Percentiles rank a stretch among this genome's conserved stretches.
phyloP scores from a whole-genome alignment of 2,888 invertebrate genomes.

The Osmoderma eremita region DNA sequence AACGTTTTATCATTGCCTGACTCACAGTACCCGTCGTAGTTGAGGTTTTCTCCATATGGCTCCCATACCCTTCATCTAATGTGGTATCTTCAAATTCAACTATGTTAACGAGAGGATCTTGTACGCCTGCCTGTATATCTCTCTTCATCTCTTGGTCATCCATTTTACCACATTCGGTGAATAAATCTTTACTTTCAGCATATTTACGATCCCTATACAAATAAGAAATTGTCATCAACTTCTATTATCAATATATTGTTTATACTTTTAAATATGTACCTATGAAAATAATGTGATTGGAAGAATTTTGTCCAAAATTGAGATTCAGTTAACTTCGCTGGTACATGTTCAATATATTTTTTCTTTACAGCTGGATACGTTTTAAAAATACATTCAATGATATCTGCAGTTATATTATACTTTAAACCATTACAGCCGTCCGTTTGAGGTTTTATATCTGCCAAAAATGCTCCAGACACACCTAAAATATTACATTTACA shows the following conservation, averaged over 20 bases:
- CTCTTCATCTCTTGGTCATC: conserved; percentile 86
- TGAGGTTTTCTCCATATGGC: conserved; percentile 62
- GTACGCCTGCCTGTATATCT: conserved; percentile 81
- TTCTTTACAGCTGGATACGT: conserved; percentile 98
- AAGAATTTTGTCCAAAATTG: conserved; percentile 99
- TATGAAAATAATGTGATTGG: conserved; percentile 98
- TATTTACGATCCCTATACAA: conserved; percentile 83
- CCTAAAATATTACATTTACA: conserved; percentile 61
- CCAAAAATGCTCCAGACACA: conserved; percentile 80
- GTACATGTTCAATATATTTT: conserved; percentile 97
- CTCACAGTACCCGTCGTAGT: conserved; percentile 74
- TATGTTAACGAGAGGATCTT: conserved; percentile 85
- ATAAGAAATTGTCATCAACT: not conserved
- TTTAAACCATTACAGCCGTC: conserved; percentile 97
- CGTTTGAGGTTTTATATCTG: conserved; percentile 96
- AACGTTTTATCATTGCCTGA: conserved; percentile 92
- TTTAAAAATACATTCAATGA: conserved; percentile 98
- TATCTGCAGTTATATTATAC: conserved; percentile 96
- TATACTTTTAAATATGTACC: conserved; percentile 62
- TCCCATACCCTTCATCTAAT: conserved; percentile 75
- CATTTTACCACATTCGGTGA: conserved; percentile 96
- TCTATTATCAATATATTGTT: not conserved
- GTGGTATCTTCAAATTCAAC: conserved; percentile 81
- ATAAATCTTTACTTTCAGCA: conserved; percentile 92
- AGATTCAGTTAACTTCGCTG: conserved; percentile 91